Evolutionary conservation across 2,797 vertebrate genomes (phyloP).

Genomic region (Melanotaenia boesemani): DNA sequence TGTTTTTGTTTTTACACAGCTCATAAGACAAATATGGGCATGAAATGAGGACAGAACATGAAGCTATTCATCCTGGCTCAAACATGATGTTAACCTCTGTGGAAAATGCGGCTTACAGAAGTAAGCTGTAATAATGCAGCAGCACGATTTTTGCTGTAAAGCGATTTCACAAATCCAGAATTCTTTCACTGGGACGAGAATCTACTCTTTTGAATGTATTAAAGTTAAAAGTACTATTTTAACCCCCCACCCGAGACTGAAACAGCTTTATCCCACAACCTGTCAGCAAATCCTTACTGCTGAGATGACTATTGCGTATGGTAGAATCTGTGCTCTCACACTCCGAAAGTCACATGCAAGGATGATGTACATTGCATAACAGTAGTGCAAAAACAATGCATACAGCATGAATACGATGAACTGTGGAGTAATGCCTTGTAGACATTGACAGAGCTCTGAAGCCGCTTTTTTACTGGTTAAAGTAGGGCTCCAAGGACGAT

Average conservation of each 20-base stretch:
- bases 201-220: conserved; percentile 34
- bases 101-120: conserved; percentile 72
- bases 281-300: conserved; percentile 13
- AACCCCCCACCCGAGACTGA: conserved; percentile 4
- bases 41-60: conserved; percentile 51
- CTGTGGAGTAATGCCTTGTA: neutral
- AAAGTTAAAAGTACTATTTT: conserved; percentile 26
- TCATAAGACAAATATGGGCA: conserved; percentile 34
- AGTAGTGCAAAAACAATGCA: neutral
- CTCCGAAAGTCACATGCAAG: neutral
- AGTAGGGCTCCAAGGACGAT: neutral
- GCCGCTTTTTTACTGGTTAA: neutral
- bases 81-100: conserved; percentile 71
- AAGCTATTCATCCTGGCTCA: conserved; percentile 59
- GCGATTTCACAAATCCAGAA: conserved; percentile 68
- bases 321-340: neutral
- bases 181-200: conserved; percentile 56
- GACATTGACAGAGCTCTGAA: neutral
- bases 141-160: conserved; percentile 60
- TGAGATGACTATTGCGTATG: neutral
- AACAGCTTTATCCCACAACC: conserved; percentile 2
- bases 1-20: conserved; percentile 49
- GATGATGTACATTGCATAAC: neutral
- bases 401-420: neutral
- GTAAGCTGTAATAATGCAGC: conserved; percentile 73